phyloP scores from a whole-genome alignment of 2,797 vertebrate genomes.

The Rhyacichthys aspro region DNA sequence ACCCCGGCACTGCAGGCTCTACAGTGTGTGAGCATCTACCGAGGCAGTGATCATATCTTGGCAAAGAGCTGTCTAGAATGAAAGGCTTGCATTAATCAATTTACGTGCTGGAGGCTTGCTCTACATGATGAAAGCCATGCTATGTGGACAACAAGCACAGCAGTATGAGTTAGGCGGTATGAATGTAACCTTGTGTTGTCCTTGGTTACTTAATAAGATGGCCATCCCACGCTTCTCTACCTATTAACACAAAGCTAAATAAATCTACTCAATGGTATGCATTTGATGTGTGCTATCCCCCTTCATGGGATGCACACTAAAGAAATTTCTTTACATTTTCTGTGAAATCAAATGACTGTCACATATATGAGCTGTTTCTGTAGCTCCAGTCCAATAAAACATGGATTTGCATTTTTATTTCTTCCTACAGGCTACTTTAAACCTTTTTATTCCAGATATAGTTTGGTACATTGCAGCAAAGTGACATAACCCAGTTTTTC shows the following conservation, averaged over 20 bases:
- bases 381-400: constrained; percentile 31
- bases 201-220: constrained; percentile 57
- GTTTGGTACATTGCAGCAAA: constrained; percentile 24
- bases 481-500: constrained; percentile 53
- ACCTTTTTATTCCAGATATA: constrained; percentile 22
- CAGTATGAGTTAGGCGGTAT: constrained; percentile 22
- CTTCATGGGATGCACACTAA: constrained; percentile 10
- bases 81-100: constrained; percentile 80
- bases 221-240: constrained; percentile 16
- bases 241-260: constrained; percentile 16
- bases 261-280: background rate
- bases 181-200: constrained; percentile 71
- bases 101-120: constrained; percentile 69
- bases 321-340: background rate
- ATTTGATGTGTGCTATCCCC: constrained; percentile 7
- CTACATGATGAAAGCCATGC: constrained; percentile 62
- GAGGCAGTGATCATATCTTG: constrained; percentile 73
- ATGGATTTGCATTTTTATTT: constrained; percentile 54
- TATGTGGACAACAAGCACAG: constrained; percentile 59
- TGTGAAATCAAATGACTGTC: background rate
- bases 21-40: constrained; percentile 62
- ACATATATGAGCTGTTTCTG: constrained; percentile 21
- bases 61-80: constrained; percentile 68
- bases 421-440: constrained; percentile 41
- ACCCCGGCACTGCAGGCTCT: constrained; percentile 49